A percentile compares a stretch with the other conserved stretches of the same genome.
Conservation (phyloP, 2,113 vertebrate species). For the Xyliphius kryptos region DNA sequence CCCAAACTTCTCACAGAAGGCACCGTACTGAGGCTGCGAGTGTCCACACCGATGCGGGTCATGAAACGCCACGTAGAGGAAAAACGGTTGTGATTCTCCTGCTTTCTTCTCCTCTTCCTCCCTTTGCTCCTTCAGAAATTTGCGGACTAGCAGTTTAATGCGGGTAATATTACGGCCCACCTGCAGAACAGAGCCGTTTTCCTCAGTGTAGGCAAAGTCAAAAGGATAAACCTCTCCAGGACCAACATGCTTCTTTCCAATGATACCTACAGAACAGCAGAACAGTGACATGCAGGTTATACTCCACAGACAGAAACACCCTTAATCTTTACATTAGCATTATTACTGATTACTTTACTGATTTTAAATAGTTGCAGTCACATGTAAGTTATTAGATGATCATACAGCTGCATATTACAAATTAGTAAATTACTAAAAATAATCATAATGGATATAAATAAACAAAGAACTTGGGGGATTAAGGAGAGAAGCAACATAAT, state of each 20-base stretch:
- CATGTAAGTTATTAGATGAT: no score
- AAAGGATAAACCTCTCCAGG: conserved; percentile 83
- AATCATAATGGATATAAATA: no score
- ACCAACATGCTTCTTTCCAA: conserved; percentile 94
- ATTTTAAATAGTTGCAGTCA: no score
- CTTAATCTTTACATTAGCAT: no score
- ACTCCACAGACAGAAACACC: no score
- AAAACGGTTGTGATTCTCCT: conserved; percentile 70
- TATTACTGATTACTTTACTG: no score
- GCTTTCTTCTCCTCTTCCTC: conserved; percentile 44
- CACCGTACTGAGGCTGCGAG: conserved; percentile 87
- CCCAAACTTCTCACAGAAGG: conserved; percentile 97
- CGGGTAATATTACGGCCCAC: conserved; percentile 93
- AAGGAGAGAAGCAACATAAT: no score
- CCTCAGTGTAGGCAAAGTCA: conserved; percentile 88
- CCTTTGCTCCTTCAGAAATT: conserved; percentile 74
- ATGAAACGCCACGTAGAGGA: conserved; percentile 92
- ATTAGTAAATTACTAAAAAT: no score
- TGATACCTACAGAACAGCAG: conserved; percentile 71
- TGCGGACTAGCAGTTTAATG: conserved; percentile 78
- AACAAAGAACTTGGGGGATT: no score
- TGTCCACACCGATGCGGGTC: conserved; percentile 94
- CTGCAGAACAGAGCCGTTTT: conserved; percentile 85
- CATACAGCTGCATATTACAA: no score
- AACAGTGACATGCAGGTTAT: no score